phyloP scores from a whole-genome alignment of 2,888 invertebrate species.

The Drosophila nr. perissopoda region DNA sequence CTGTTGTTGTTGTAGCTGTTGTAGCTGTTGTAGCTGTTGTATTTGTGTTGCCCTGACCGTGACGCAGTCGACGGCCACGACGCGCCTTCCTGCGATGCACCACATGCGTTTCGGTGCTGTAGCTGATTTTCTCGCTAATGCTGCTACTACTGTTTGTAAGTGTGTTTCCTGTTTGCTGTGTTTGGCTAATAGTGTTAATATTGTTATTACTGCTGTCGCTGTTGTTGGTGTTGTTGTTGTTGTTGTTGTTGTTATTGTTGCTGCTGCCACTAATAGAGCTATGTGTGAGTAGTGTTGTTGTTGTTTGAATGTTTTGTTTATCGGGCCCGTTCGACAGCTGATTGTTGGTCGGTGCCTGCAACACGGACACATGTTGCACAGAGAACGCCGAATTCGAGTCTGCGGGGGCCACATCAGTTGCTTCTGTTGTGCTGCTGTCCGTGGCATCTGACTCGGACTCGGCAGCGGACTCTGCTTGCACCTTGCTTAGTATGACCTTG shows the following conservation, averaged over 20 bases:
- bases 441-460: constrained; percentile 31
- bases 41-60: constrained; percentile 37
- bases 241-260: constrained; percentile 28
- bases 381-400: constrained; percentile 82
- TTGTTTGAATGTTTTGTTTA: constrained; percentile 11
- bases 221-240: constrained; percentile 29
- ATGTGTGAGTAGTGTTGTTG: constrained; percentile 14
- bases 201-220: constrained; percentile 3
- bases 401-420: constrained; percentile 28
- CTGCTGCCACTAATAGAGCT: constrained; percentile 31
- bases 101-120: constrained; percentile 82
- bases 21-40: constrained; percentile 17
- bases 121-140: constrained; percentile 79
- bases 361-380: constrained; percentile 73
- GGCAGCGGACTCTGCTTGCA: constrained; percentile 25
- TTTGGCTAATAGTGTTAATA: constrained; percentile 30
- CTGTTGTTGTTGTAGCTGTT: constrained; percentile 6
- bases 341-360: constrained; percentile 77
- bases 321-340: constrained; percentile 9
- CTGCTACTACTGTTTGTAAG: constrained; percentile 49
- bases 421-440: constrained; percentile 18
- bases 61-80: constrained; percentile 54
- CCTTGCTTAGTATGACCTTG: constrained; percentile 85
- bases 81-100: constrained; percentile 78
- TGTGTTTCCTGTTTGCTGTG: constrained; percentile 47